Evolutionary conservation across 2,113 vertebrate genomes (phyloP).

Genomic region (Mohoua ochrocephala): DNA sequence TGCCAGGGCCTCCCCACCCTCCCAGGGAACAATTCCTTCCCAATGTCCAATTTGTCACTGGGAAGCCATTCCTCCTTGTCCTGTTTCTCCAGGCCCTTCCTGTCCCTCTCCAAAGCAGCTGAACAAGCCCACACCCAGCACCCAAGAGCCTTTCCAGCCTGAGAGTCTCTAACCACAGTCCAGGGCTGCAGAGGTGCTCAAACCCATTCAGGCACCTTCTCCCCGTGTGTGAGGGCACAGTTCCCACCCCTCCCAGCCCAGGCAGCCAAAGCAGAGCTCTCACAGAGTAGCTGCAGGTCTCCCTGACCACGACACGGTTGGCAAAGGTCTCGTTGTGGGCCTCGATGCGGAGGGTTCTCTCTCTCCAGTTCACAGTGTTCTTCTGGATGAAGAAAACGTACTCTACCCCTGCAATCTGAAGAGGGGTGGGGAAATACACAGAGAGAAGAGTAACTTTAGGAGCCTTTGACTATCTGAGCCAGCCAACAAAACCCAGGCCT

Average conservation of each 20-base stretch:
- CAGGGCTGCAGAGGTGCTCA: not conserved
- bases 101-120: not conserved
- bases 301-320: slow-evolving; percentile 75
- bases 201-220: not conserved
- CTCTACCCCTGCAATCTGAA: slow-evolving; percentile 81
- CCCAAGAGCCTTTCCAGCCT: not conserved
- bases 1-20: not conserved
- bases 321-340: slow-evolving; percentile 82
- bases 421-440: accelerated
- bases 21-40: accelerated
- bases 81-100: not conserved
- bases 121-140: not conserved
- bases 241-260: not conserved
- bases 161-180: too few species aligned
- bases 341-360: slow-evolving; percentile 78
- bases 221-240: accelerated
- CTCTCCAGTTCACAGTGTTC: slow-evolving; percentile 79
- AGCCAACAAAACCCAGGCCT: not conserved
- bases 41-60: not conserved
- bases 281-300: slow-evolving; percentile 80
- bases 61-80: not conserved
- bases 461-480: not conserved
- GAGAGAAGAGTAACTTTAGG: not conserved
- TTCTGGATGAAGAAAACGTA: slow-evolving; percentile 81
- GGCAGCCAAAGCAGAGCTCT: not conserved